Conservation (phyloP, 2,797 vertebrate genomes). For the Falco cherrug region DNA sequence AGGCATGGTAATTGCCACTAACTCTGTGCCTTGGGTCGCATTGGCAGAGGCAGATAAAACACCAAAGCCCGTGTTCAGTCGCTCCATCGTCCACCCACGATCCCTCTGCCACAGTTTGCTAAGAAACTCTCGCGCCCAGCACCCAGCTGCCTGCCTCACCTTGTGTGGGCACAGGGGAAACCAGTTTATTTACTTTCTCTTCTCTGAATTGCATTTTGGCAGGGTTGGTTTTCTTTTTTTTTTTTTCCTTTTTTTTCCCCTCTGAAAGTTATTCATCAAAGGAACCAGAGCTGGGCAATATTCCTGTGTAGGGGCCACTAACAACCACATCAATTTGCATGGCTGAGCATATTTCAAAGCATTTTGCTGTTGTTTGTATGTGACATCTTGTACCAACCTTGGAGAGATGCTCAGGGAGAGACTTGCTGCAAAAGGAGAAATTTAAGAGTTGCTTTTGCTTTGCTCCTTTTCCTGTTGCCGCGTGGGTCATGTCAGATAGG, state of each 20-base stretch:
- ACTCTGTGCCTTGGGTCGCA: neutral
- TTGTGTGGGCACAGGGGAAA: neutral
- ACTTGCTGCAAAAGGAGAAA: neutral
- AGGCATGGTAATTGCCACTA: neutral
- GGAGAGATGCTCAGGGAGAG: neutral
- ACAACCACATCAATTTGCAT: neutral
- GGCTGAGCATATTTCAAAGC: neutral
- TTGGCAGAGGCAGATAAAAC: neutral
- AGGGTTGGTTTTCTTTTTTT: no score
- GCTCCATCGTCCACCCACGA: fast-evolving
- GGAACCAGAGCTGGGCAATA: neutral
- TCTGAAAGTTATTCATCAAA: neutral
- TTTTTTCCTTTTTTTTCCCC: neutral
- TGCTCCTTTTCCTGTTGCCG: neutral
- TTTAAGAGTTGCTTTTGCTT: neutral
- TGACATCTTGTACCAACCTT: neutral
- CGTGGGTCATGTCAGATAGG: neutral
- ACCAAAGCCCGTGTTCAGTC: neutral
- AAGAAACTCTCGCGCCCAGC: fast-evolving
- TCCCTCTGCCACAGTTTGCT: neutral
- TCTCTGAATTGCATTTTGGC: neutral
- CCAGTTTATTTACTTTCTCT: neutral
- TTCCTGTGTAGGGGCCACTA: neutral
- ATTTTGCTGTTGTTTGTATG: neutral
- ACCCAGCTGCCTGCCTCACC: neutral